Percentiles rank a stretch among this genome's conserved stretches.
Conservation (phyloP, 1,140 invertebrate genomes). For the Cepaea nemoralis region DNA sequence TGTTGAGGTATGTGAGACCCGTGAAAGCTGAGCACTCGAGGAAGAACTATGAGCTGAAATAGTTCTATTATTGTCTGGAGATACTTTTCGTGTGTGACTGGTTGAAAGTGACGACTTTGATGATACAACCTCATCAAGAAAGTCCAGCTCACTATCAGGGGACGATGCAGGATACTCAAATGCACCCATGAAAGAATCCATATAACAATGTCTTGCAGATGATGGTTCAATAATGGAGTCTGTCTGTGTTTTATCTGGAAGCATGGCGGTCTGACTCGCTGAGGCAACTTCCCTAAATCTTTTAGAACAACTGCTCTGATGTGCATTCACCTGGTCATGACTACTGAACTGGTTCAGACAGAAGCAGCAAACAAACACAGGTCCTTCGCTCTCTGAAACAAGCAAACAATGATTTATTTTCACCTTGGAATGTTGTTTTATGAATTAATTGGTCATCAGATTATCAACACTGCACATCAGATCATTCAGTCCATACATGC, state of each 20-base stretch:
- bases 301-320: constrained; percentile 24
- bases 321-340: constrained; percentile 13
- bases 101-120: not conserved
- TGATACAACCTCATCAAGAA: not conserved
- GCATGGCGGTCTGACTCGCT: not conserved
- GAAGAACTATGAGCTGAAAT: not conserved
- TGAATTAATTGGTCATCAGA: no score
- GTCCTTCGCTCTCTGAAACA: constrained; percentile 35
- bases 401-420: no score
- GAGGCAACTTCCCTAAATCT: not conserved
- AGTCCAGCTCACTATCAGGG: not conserved
- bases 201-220: not conserved
- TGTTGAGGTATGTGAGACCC: not conserved
- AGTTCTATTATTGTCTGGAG: not conserved
- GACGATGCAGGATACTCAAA: not conserved
- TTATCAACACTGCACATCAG: no score
- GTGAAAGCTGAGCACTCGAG: not conserved
- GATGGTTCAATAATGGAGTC: not conserved
- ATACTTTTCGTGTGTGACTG: not conserved
- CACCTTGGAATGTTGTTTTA: no score
- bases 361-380: constrained; percentile 43
- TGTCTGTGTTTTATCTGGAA: not conserved
- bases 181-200: not conserved
- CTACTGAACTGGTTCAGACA: constrained; percentile 34
- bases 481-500: no score